Evolutionary conservation across 2,797 vertebrate genomes (phyloP).

Genomic region (Xenopus petersii): DNA sequence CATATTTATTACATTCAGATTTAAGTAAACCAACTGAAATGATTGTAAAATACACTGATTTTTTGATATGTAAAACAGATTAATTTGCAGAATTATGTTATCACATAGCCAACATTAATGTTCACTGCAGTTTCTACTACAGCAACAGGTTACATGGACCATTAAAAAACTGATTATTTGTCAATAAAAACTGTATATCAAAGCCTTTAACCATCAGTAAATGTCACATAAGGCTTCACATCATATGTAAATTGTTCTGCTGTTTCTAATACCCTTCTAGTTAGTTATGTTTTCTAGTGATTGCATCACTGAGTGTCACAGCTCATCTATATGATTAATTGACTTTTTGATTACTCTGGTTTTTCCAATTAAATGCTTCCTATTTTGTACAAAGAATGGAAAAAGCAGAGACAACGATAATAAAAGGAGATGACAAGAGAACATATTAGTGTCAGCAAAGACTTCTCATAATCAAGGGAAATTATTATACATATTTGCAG

Average conservation of each 20-base stretch:
- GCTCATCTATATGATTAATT: conserved; percentile 69
- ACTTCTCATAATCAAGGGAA: conserved; percentile 56
- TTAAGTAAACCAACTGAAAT: too few species aligned
- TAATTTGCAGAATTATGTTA: too few species aligned
- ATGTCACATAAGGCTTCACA: conserved; percentile 49
- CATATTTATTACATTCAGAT: too few species aligned
- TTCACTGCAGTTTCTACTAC: too few species aligned
- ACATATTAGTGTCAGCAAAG: conserved; percentile 60
- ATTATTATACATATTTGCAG: conserved; percentile 57
- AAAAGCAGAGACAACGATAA: conserved; percentile 58
- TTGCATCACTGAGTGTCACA: conserved; percentile 59
- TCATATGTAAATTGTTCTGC: conserved; percentile 59
- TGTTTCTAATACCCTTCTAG: conserved; percentile 53
- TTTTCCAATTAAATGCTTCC: conserved; percentile 61
- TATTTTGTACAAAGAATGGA: conserved; percentile 53
- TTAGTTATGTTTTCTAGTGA: conserved; percentile 50
- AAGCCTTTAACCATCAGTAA: too few species aligned
- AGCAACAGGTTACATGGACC: too few species aligned
- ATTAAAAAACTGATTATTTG: too few species aligned
- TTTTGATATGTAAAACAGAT: too few species aligned
- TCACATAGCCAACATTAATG: too few species aligned
- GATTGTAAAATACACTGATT: too few species aligned
- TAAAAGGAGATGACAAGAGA: conserved; percentile 61
- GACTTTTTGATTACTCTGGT: conserved; percentile 64
- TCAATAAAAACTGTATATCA: too few species aligned